Base-by-base conservation (phyloP, 2,797 vertebrate species). In the Enteromius unitaeniatus region DNA sequence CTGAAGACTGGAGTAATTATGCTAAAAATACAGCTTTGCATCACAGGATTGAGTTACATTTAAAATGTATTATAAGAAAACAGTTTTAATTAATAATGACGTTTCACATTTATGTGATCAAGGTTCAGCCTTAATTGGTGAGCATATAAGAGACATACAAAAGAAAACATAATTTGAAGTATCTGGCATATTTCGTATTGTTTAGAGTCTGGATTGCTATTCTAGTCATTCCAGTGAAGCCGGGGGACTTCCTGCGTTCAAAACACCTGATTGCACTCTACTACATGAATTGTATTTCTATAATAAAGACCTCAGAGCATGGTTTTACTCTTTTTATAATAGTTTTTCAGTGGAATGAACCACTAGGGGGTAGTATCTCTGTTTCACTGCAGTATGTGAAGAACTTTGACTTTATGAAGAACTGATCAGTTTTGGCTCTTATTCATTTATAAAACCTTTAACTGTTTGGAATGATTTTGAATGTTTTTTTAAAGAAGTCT, bases 301-400 rank as follows among this genome's bases (percentile, higher is more conserved):
- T 28, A 34, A 19, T 31, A 21, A 34, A 53, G 2, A 34, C 11
- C 1, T 21, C 9, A 11, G 19, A 74, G 19, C 3, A 1, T 58
- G 31, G 9, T 75, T 37, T 75, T 15, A 8, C 3, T 14, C 72
- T 69, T 1, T 68, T 68, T 5, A 40, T 10, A 28, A 51, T 4
- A 19, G 70, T 58, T 76, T 4, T 51, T 64, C 17, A 58, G 40
- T 34, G 14, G 72, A 4, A 42, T 31, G 28, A 82, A 65, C 87
- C 87, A 84, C 87, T 84, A 72, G 87, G 45, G 42, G 87, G 87
- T 28, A 34, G 47, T 37, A 45, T 31, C 6, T 21, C 55, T 83
- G 40, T 47, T 60, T 60, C 40, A 42, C 75, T 21, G 31, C 8
- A 1, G 19, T 6, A 17, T 14, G 2, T 49, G 1, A 42, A 42